Conservation (phyloP, 2,888 invertebrate species). For the Thymelicus sylvestris region DNA sequence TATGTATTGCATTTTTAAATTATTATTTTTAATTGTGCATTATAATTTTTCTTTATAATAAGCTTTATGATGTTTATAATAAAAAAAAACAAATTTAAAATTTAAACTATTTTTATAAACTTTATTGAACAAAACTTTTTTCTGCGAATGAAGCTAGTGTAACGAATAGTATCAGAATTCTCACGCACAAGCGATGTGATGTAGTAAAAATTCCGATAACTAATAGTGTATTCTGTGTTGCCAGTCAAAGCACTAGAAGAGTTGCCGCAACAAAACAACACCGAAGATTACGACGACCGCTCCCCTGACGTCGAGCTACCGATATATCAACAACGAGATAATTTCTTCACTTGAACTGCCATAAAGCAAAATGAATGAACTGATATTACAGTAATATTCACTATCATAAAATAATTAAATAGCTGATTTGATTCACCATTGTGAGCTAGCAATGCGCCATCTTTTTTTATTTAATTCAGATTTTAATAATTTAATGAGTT, state of each 20-base stretch:
- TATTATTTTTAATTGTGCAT: conserved; percentile 51
- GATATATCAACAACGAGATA: conserved; percentile 94
- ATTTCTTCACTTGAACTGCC: conserved; percentile 87
- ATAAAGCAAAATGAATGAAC: neutral
- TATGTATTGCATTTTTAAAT: conserved; percentile 42
- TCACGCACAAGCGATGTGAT: neutral
- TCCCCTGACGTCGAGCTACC: conserved; percentile 92
- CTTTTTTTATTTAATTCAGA: no score
- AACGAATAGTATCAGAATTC: neutral
- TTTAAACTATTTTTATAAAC: no score
- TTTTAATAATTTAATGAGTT: no score
- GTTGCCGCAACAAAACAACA: conserved; percentile 84
- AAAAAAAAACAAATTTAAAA: neutral
- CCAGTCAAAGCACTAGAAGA: conserved; percentile 92
- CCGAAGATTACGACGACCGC: conserved; percentile 88
- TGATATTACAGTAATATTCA: neutral
- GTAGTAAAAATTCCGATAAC: conserved; percentile 24
- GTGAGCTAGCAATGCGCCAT: neutral
- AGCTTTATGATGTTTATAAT: neutral
- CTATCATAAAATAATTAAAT: neutral
- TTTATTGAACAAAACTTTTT: neutral
- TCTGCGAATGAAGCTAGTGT: no score
- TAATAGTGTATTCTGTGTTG: conserved; percentile 38
- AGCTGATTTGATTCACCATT: neutral
- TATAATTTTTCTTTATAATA: neutral